These are phyloP conservation scores for Tetranychus cinnabarinus DNA, from an alignment of 1,140 invertebrate species.

Conservation along the genomic window DNA sequence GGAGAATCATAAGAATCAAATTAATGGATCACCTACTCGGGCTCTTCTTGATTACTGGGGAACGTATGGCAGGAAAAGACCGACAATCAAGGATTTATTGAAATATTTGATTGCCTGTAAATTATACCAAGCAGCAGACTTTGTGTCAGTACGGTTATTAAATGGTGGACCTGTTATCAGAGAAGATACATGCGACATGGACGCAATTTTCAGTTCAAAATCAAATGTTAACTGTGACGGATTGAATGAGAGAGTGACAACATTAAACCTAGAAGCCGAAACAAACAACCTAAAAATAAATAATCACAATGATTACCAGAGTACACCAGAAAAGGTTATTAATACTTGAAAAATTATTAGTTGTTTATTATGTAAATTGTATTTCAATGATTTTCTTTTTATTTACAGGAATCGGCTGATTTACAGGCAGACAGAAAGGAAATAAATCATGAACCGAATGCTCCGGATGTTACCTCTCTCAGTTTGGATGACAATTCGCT, in stretches of 20 bases:
- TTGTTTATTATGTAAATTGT: not conserved
- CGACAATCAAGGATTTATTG: conserved; percentile 10
- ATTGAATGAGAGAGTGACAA: too few relatives aligned
- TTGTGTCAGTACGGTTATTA: not conserved
- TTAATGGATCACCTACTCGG: conserved; percentile 5
- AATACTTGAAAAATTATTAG: not conserved
- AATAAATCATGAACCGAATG: too few relatives aligned
- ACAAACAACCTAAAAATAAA: too few relatives aligned
- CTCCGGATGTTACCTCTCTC: not conserved
- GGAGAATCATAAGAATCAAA: conserved; percentile 6
- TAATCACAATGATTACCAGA: too few relatives aligned
- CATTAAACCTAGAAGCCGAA: too few relatives aligned
- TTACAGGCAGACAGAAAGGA: too few relatives aligned
- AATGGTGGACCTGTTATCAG: not conserved
- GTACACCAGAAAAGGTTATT: too few relatives aligned
- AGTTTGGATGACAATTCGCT: not conserved
- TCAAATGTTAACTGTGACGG: not conserved
- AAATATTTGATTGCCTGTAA: conserved; percentile 4
- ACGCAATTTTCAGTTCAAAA: not conserved
- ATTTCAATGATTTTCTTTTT: not conserved
- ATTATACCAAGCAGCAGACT: conserved; percentile 10
- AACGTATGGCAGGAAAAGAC: conserved; percentile 8
- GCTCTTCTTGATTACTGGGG: conserved; percentile 13
- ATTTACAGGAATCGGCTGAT: not conserved
- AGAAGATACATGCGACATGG: not conserved